Evolutionary conservation across 2,113 vertebrate genomes (phyloP), one percentile per base, ranked within the genome.

Genomic region (Phylloscopus trochiloides): DNA sequence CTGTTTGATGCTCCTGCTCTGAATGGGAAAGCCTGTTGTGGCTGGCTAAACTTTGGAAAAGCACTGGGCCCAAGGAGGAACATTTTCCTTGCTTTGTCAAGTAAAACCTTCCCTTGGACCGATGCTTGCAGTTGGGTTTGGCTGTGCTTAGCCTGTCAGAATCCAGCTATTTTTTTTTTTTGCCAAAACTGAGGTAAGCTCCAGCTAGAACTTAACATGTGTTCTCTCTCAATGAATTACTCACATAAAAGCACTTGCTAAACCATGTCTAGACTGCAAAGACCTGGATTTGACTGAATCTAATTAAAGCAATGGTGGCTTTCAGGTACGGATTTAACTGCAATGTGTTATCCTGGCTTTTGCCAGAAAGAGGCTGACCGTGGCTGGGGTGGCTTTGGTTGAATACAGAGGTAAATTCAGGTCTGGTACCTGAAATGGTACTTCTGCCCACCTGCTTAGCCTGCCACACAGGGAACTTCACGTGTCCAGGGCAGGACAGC

Each of bases 181-280:
- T 92, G 90, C 90, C 68, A 73, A 83, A 93, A 81, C 38, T 58
- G 55, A 77, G 38, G 38, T 88, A 86, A 95, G 58, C 74, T 91
- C 48, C 40, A 68, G 31, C 57, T 83, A 96, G 76, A 92, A 29
- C 63, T 66, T 91, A 18, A 50, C 68, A 73, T 88, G 86, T 79
- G 26, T 66, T 96, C 48, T 87, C 47, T 94, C 3, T 19, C 62
- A 87, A 15, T 51, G 26, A 95, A 77, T 92, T 89, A 93, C 65
- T 89, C 19, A 14, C 67, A 55, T 88, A 82, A 94, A 92, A 92
- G 65, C 65, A 68, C 47, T 92, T 73, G 82, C 86, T 96, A 96
- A 97, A 96, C 95, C 87, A 34, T 73, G 96, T 96, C 95, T 97
- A 96, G 96, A 95, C 96, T 88, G 77, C 51, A 78, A 95, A 96